A percentile compares a stretch with the other conserved stretches of the same genome.
Conservation (phyloP, 2,888 invertebrate genomes). For the Octodonta nipae region DNA sequence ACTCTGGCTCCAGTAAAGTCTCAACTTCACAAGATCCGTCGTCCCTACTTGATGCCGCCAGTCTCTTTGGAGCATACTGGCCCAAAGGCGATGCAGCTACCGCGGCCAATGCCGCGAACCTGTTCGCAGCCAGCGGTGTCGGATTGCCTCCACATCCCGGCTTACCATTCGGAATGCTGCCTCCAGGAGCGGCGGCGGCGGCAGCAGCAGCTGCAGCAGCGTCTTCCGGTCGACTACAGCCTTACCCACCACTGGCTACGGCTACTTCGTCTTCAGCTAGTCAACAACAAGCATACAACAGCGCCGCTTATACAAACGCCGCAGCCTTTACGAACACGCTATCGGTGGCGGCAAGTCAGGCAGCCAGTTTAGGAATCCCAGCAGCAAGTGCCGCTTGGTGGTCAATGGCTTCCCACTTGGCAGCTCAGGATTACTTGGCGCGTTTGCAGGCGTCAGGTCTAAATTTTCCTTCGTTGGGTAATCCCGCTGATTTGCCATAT, state of each 20-base stretch:
- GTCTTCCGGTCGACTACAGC: too few species aligned
- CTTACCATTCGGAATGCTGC: conserved; percentile 32
- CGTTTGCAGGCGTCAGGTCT: conserved; percentile 69
- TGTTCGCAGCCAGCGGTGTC: conserved; percentile 36
- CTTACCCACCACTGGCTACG: conserved; percentile 30
- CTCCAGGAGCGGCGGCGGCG: conserved; percentile 28
- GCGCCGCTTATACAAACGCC: conserved; percentile 31
- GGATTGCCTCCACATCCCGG: conserved; percentile 33
- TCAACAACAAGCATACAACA: too few species aligned
- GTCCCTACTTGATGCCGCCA: conserved; percentile 65
- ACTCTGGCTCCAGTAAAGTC: conserved; percentile 41
- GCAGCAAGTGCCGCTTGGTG: conserved; percentile 78
- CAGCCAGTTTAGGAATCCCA: conserved; percentile 67
- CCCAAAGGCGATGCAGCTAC: conserved; percentile 51
- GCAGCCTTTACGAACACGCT: conserved; percentile 53
- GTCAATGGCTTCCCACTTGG: conserved; percentile 80
- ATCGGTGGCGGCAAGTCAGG: conserved; percentile 75
- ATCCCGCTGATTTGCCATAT: conserved; percentile 46
- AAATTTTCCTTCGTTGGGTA: conserved; percentile 48
- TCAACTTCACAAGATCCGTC: conserved; percentile 44
- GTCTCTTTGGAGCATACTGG: conserved; percentile 59
- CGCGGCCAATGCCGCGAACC: too few species aligned
- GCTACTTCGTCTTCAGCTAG: conserved; percentile 23
- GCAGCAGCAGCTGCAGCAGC: too few species aligned
- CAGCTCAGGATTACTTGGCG: conserved; percentile 77